Evolutionary conservation across 2,797 vertebrate species (phyloP).

Genomic region (Gymnothorax javanicus): DNA sequence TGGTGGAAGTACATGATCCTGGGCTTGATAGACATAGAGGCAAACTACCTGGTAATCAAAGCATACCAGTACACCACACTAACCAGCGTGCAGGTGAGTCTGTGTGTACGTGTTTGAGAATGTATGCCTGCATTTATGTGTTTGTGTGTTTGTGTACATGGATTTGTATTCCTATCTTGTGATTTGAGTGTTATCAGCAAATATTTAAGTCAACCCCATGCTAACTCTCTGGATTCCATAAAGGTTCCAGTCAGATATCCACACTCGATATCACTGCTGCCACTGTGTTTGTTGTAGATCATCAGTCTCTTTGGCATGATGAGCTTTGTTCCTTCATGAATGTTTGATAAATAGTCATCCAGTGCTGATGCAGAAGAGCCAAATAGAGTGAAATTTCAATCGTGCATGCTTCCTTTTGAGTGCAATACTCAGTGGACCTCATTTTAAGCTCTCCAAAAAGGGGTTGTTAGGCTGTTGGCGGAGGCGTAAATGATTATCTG

Average conservation of each 20-base stretch:
- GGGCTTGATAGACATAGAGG: slow-evolving; percentile 92
- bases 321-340: neutral
- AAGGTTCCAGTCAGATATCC: neutral
- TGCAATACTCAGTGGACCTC: slow-evolving; percentile 37
- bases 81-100: slow-evolving; percentile 88
- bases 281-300: neutral
- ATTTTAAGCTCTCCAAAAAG: slow-evolving; percentile 30
- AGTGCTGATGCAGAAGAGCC: neutral
- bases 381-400: neutral
- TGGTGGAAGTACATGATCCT: slow-evolving; percentile 98
- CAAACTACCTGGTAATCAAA: slow-evolving; percentile 93
- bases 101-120: slow-evolving; percentile 25
- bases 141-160: slow-evolving; percentile 21
- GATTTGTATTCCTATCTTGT: neutral
- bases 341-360: too few species aligned
- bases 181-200: neutral
- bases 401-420: slow-evolving; percentile 20
- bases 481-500: slow-evolving; percentile 38
- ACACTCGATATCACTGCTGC: neutral
- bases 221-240: neutral
- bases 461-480: slow-evolving; percentile 41
- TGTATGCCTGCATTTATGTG: slow-evolving; percentile 21
- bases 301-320: slow-evolving; percentile 1
- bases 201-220: neutral
- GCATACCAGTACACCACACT: slow-evolving; percentile 95